Conservation (phyloP, 2,888 invertebrate species). For the Heliconius charithonia region DNA sequence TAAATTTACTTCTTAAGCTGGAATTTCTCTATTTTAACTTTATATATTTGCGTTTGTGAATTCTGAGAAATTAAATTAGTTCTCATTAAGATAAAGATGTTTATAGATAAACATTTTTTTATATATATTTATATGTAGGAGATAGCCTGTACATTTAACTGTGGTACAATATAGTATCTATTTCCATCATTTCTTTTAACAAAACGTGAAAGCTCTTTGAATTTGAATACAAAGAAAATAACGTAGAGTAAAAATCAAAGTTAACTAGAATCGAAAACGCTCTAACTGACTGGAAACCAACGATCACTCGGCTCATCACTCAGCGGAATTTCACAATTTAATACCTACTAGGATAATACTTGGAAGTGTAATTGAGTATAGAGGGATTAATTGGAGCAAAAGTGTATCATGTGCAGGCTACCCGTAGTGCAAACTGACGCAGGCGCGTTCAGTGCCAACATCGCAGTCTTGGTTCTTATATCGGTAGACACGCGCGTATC, state of each 20-base stretch:
- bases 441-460: slow-evolving; percentile 69
- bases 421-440: slow-evolving; percentile 75
- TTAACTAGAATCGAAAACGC: neutral
- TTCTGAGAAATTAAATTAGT: neutral
- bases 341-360: slow-evolving; percentile 43
- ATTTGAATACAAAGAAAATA: neutral
- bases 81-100: no score
- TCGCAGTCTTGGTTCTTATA: slow-evolving; percentile 73
- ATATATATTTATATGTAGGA: no score
- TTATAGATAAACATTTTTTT: no score
- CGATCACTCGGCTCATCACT: slow-evolving; percentile 18
- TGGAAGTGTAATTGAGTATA: slow-evolving; percentile 74
- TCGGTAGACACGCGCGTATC: slow-evolving; percentile 65
- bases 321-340: slow-evolving; percentile 32
- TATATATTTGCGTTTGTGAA: neutral
- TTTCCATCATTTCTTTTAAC: neutral
- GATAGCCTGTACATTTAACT: neutral
- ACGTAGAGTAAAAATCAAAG: neutral
- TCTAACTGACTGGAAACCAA: slow-evolving; percentile 11
- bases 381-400: slow-evolving; percentile 81
- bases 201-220: neutral
- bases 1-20: neutral
- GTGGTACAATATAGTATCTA: neutral
- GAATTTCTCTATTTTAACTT: neutral
- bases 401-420: slow-evolving; percentile 78